These are phyloP conservation scores for Synergus umbraculus DNA, from an alignment of 2,888 invertebrate species.

Conservation along the genomic window DNA sequence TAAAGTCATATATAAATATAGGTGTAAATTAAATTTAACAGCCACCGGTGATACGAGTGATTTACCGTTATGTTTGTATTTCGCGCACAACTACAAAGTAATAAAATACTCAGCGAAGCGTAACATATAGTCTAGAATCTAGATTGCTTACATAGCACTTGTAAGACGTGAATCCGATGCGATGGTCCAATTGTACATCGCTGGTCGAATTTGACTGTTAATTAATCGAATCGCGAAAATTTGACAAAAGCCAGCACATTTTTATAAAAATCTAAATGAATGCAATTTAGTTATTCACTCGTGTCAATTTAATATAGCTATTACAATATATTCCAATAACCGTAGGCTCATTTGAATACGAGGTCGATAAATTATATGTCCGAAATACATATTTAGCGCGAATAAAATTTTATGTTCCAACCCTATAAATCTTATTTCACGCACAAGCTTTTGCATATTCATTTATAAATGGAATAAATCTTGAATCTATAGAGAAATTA, in stretches of 20 bases:
- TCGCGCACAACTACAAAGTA: slow-evolving; percentile 65
- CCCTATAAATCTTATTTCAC: slow-evolving; percentile 34
- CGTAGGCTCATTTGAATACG: slow-evolving; percentile 23
- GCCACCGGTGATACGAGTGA: slow-evolving; percentile 67
- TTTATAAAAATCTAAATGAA: slow-evolving; percentile 17
- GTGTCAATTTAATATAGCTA: slow-evolving; percentile 30
- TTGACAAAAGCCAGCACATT: slow-evolving; percentile 7
- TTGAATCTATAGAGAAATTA: slow-evolving; percentile 14
- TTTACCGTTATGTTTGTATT: slow-evolving; percentile 71
- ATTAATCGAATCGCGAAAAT: background rate
- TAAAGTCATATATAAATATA: slow-evolving; percentile 71
- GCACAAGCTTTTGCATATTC: slow-evolving; percentile 21
- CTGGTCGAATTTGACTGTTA: background rate
- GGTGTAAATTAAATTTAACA: slow-evolving; percentile 72
- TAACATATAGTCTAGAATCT: slow-evolving; percentile 46
- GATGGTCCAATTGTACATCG: background rate
- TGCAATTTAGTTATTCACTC: slow-evolving; percentile 28
- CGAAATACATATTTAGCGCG: slow-evolving; percentile 33
- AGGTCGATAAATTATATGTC: slow-evolving; percentile 29
- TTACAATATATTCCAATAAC: slow-evolving; percentile 35
- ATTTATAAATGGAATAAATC: slow-evolving; percentile 26
- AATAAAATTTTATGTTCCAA: slow-evolving; percentile 30
- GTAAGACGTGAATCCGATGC: background rate
- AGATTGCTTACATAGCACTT: background rate
- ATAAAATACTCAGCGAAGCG: slow-evolving; percentile 63